Evolutionary conservation across 1,140 invertebrate genomes (phyloP), one percentile per base, ranked within the genome.

Genomic region (Drosophila equinoxialis): DNA sequence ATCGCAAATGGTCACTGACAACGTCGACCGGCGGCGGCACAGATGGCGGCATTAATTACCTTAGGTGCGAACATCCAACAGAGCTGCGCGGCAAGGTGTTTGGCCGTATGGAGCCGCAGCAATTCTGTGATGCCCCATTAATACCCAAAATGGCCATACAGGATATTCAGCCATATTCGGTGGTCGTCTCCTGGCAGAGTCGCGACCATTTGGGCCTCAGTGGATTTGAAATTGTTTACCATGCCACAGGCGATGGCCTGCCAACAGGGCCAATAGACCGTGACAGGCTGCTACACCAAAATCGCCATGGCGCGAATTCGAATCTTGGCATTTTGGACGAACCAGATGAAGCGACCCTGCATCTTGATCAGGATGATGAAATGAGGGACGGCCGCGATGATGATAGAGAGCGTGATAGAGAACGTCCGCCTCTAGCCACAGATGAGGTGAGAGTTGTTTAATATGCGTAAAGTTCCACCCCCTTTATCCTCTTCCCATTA

Each of bases 151-250:
- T 98, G 26, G 96, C 96, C 67, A 96, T 97, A 74, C 95, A 97
- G 92, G 96, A 97, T 91, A 96, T 98, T 37, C 96, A 97, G 92
- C 96, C 96, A 2, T 96, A 96, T 92, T 96, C 96, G n/a, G 95
- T 98, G 37, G 93, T 97, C 62, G 96, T 98, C 11, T 96, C 96
- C 61, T 98, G 97, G 97, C 96, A 97, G 90, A 96, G 96, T 76
- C 94, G 97, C 77, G 97, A 98, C 93, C 96, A 97, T 92, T 96
- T 96, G 13, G 96, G 96, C 20, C 94, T 98, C 64, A 95, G 95
- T 77, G 97, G 96, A 59, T 98, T 96, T 91, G 95, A 96, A 93
- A 95, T 98, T 76, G 95, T 96, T 74, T 97, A 97, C 93, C 96
- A 96, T 84, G 94, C 95, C 35, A 94, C 96, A 75, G 79, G 74